These are phyloP conservation scores for Piscicola geometra DNA, from an alignment of 2,888 invertebrate genomes.

Conservation along the genomic window DNA sequence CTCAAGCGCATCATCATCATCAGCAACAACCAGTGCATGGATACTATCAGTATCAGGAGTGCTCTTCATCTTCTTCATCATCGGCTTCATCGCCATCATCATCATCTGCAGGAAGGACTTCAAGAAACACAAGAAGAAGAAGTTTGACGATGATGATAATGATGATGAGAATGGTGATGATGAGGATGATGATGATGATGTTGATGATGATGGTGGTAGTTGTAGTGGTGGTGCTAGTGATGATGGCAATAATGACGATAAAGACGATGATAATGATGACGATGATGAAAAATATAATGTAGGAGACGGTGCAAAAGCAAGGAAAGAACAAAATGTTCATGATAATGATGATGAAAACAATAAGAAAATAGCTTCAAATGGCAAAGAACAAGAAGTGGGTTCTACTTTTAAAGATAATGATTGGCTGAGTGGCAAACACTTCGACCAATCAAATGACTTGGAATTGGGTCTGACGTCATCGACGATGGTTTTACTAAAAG, in stretches of 20 bases:
- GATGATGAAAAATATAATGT: background rate
- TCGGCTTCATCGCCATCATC: conserved; percentile 10
- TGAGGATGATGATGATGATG: conserved; percentile 10
- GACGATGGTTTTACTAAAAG: too few species aligned
- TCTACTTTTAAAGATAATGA: too few species aligned
- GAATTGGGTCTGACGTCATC: too few species aligned
- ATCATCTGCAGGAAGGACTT: conserved; percentile 5
- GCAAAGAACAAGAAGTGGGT: too few species aligned
- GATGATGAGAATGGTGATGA: background rate
- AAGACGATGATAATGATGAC: background rate
- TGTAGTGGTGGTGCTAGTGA: background rate
- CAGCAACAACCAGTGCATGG: conserved; percentile 5
- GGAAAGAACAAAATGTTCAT: background rate
- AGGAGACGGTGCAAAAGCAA: too few species aligned
- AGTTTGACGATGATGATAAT: background rate
- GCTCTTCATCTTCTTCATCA: conserved; percentile 14
- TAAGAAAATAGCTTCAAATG: background rate
- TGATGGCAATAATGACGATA: background rate
- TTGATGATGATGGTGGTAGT: background rate
- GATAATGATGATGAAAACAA: background rate
- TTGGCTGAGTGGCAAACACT: background rate
- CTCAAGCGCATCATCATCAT: background rate
- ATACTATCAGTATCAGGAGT: conserved; percentile 13
- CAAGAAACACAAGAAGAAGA: background rate
- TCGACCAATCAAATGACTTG: background rate